Percentiles rank a stretch among this genome's conserved stretches.
Conservation (phyloP, 2,113 vertebrate genomes). For the Anoplopoma fimbria region DNA sequence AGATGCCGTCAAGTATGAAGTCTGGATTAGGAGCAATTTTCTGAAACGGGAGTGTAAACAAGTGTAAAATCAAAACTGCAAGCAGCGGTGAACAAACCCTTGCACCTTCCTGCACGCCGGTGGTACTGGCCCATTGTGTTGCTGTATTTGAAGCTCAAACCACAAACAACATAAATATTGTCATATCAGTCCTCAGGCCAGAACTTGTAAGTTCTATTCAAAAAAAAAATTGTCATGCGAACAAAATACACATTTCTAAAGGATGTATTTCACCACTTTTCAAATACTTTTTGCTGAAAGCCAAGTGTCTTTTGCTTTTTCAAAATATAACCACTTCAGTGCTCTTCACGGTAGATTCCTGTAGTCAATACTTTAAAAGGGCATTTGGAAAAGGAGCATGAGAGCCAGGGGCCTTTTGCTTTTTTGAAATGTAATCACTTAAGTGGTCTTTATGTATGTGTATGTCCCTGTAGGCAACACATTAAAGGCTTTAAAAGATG, state of each 20-base stretch:
- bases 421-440: neutral
- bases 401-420: neutral
- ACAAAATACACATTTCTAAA: neutral
- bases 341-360: neutral
- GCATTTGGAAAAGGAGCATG: neutral
- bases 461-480: neutral
- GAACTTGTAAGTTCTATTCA: too few relatives aligned
- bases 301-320: neutral
- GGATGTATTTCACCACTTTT: neutral
- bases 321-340: neutral
- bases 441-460: neutral
- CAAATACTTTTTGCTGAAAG: neutral
- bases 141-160: too few relatives aligned
- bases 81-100: too few relatives aligned
- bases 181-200: too few relatives aligned
- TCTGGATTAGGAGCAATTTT: conserved; percentile 54
- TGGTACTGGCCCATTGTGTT: too few relatives aligned
- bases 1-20: conserved; percentile 71
- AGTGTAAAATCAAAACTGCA: neutral
- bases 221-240: neutral
- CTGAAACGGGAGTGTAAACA: conserved; percentile 44
- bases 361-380: neutral
- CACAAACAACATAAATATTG: too few relatives aligned
- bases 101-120: too few relatives aligned
- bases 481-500: neutral